Evolutionary conservation across 2,888 invertebrate genomes (phyloP).

Genomic region (Heliconius hortense): DNA sequence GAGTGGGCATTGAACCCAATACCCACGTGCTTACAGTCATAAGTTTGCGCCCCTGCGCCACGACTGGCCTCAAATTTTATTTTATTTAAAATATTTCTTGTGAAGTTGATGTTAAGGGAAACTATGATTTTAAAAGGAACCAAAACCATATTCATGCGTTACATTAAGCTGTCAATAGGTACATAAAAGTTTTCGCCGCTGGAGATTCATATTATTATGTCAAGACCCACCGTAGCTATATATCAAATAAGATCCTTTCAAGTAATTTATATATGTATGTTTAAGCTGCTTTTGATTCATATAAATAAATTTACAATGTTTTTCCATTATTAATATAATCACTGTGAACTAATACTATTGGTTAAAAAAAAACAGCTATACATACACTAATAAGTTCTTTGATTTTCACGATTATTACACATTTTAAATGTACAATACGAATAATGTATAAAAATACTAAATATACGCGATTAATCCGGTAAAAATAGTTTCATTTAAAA

Average conservation of each 20-base stretch:
- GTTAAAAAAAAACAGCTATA: too few relatives aligned
- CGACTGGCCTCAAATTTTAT: background rate
- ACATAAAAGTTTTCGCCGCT: slow-evolving; percentile 1
- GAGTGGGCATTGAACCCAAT: too few relatives aligned
- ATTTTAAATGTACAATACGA: too few relatives aligned
- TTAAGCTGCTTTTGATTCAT: background rate
- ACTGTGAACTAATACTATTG: too few relatives aligned
- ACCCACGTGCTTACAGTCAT: too few relatives aligned
- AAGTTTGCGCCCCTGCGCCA: too few relatives aligned
- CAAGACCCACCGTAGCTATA: background rate
- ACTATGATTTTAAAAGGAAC: background rate
- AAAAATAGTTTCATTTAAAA: too few relatives aligned
- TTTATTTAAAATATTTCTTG: background rate
- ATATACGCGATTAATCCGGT: too few relatives aligned
- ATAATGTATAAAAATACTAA: too few relatives aligned
- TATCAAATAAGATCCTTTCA: background rate
- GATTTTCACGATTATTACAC: too few relatives aligned
- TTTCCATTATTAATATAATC: too few relatives aligned
- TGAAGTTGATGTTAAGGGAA: background rate
- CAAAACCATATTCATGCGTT: background rate
- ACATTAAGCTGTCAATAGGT: background rate
- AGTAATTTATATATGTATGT: background rate
- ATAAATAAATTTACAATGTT: background rate
- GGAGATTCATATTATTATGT: slow-evolving; percentile 20
- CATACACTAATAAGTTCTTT: too few relatives aligned